These are phyloP conservation scores for Nudaria mundana DNA, from an alignment of 2,888 invertebrate species.

Conservation along the genomic window DNA sequence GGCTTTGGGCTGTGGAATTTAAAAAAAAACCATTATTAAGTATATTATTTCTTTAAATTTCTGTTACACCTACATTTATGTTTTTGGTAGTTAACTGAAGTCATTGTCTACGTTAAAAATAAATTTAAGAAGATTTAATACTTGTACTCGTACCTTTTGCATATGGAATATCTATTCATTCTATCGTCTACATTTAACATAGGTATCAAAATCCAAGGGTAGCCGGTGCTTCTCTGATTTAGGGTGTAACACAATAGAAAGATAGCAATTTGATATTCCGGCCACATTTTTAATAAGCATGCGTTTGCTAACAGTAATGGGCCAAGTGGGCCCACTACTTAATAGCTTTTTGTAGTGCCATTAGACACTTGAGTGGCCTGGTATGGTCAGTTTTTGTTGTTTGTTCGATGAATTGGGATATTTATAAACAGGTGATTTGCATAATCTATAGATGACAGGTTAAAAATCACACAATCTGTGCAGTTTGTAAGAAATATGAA, in stretches of 20 bases:
- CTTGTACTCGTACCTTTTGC: too few species aligned
- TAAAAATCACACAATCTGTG: too few species aligned
- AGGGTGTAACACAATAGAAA: conserved; percentile 68
- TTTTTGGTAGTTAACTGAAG: too few species aligned
- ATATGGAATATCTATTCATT: conserved; percentile 20
- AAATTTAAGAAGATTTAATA: too few species aligned
- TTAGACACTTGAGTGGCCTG: conserved; percentile 49
- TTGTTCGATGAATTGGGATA: conserved; percentile 16
- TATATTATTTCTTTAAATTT: too few species aligned
- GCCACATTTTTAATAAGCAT: conserved; percentile 81
- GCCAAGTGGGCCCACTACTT: conserved; percentile 63
- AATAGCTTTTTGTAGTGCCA: conserved; percentile 67
- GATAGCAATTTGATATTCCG: conserved; percentile 82
- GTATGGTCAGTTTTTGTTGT: conserved; percentile 41
- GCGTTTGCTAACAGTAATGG: conserved; percentile 54
- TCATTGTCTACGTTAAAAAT: too few species aligned
- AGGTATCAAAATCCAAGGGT: conserved; percentile 46
- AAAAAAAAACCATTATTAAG: too few species aligned
- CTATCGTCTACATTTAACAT: conserved; percentile 13
- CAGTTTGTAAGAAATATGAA: too few species aligned
- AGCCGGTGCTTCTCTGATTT: conserved; percentile 42
- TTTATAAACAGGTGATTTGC: conserved; percentile 1
- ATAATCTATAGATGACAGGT: too few species aligned
- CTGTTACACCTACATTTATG: too few species aligned
- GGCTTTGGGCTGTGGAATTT: too few species aligned